Percentiles rank a stretch among this genome's conserved stretches.
phyloP scores from a whole-genome alignment of 2,888 invertebrate species.

The Melinopterus prodromus region DNA sequence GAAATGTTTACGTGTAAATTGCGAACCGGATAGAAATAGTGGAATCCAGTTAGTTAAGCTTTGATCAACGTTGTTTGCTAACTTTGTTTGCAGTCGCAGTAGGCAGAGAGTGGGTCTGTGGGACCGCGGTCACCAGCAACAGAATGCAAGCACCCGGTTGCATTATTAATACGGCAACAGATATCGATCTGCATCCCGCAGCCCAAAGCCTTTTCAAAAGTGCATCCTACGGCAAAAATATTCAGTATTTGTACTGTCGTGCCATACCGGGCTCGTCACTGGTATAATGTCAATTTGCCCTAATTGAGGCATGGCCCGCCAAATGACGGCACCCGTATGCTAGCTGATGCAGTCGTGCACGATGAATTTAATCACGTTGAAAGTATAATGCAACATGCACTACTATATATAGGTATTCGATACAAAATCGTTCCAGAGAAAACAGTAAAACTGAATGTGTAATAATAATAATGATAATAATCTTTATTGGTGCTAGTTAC shows the following conservation, averaged over 20 bases:
- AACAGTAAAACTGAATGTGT: no score
- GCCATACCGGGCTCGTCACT: not conserved
- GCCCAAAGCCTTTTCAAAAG: no score
- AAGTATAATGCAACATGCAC: not conserved
- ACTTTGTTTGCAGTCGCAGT: not conserved
- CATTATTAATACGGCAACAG: not conserved
- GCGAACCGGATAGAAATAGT: not conserved
- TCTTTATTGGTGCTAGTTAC: no score
- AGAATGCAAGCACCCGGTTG: not conserved
- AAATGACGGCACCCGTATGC: not conserved
- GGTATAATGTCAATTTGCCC: not conserved
- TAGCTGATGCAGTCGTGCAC: not conserved
- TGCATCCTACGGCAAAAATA: no score
- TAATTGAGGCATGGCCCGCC: not conserved
- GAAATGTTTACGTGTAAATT: not conserved
- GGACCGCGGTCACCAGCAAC: not conserved
- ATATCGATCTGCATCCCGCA: not conserved
- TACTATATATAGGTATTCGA: not conserved
- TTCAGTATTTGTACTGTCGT: not conserved
- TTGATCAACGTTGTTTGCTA: not conserved
- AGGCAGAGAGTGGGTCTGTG: not conserved
- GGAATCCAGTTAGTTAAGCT: conserved; percentile 4
- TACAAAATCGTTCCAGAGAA: no score
- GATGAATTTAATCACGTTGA: not conserved
- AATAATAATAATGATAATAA: no score